Evolutionary conservation across 2,797 vertebrate species (phyloP).

Genomic region (Mionectes olivaceus): DNA sequence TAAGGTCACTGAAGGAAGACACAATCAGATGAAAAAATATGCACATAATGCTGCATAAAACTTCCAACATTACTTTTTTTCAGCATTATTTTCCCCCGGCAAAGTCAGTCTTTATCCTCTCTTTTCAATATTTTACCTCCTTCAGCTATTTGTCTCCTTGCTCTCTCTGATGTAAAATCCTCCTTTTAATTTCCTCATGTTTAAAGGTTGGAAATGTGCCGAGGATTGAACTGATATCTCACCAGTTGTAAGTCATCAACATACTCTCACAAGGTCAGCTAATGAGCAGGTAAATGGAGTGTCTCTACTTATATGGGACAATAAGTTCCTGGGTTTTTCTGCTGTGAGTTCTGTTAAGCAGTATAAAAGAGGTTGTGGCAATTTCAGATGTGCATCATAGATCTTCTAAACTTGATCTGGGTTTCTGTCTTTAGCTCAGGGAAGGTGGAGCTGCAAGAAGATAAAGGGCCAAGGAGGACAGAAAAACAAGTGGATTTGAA

Average conservation of each 20-base stretch:
- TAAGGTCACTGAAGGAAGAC: neutral
- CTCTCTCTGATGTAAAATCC: neutral
- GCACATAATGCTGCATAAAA: neutral
- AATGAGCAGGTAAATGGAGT: neutral
- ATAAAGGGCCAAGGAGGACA: neutral
- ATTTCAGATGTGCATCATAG: neutral
- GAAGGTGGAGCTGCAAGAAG: neutral
- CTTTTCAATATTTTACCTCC: neutral
- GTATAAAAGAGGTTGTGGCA: neutral
- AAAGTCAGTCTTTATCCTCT: neutral
- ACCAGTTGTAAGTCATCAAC: neutral
- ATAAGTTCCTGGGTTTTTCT: neutral
- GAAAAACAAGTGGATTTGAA: neutral
- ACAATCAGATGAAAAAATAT: neutral
- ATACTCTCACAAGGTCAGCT: neutral
- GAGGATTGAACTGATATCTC: neutral
- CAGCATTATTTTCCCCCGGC: accelerated
- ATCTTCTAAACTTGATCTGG: neutral
- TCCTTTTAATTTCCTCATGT: neutral
- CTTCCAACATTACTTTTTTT: neutral
- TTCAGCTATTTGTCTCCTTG: neutral
- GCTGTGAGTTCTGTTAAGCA: neutral
- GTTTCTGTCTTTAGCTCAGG: neutral
- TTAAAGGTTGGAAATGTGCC: neutral
- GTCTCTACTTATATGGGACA: neutral